These are phyloP conservation scores for Chrysomallon squamiferum DNA, from an alignment of 1,140 invertebrate species.

Conservation along the genomic window DNA sequence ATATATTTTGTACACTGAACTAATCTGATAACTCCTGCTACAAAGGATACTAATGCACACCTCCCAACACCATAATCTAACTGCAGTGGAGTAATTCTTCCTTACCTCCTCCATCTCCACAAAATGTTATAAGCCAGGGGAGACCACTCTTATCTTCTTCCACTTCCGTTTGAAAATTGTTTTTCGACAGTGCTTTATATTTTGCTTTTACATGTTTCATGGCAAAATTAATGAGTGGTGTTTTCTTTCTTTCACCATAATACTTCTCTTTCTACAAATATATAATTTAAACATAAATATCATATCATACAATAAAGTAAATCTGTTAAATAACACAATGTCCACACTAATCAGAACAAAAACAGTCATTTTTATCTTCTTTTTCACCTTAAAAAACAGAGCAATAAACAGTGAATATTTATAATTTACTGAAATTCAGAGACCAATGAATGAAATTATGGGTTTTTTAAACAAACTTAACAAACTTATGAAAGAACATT, in stretches of 20 bases:
- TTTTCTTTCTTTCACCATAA: constrained; percentile 57
- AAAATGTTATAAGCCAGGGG: constrained; percentile 66
- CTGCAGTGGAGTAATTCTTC: no score
- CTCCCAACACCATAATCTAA: no score
- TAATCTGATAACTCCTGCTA: no score
- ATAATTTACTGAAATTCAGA: no score
- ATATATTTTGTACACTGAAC: no score
- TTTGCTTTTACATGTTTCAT: constrained; percentile 55
- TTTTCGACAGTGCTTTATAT: constrained; percentile 49
- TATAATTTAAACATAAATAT: background rate
- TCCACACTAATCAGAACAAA: background rate
- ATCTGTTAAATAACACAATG: background rate
- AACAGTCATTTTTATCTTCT: background rate
- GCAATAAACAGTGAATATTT: no score
- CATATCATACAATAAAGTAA: background rate
- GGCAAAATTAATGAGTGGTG: constrained; percentile 62
- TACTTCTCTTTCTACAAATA: constrained; percentile 62
- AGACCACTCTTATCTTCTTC: constrained; percentile 27
- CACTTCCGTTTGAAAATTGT: constrained; percentile 46
- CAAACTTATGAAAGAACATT: no score
- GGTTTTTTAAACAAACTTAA: no score
- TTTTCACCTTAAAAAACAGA: background rate
- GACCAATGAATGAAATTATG: no score
- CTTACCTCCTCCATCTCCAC: constrained; percentile 63
- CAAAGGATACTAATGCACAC: no score